These are phyloP conservation scores for Drepana arcuata DNA, from an alignment of 1,140 invertebrate species.

Conservation along the genomic window DNA sequence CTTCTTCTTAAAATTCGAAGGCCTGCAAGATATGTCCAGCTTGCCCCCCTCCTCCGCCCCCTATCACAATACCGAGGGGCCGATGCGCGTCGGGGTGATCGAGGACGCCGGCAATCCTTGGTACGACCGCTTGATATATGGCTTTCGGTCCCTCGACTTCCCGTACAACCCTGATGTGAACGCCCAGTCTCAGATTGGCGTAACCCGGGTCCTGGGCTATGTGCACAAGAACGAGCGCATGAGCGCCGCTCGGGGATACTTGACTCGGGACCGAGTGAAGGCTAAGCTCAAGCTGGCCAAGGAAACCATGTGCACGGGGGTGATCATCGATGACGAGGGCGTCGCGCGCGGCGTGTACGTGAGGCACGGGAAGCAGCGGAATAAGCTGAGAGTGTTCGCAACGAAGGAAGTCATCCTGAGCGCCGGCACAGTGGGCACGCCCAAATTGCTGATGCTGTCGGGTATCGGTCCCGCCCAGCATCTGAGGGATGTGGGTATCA, in stretches of 20 bases:
- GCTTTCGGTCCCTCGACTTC: slow-evolving; percentile 58
- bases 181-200: slow-evolving; percentile 71
- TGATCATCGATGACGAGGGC: slow-evolving; percentile 81
- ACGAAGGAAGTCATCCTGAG: slow-evolving; percentile 81
- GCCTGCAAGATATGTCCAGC: slow-evolving; percentile 18
- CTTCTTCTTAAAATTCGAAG: slow-evolving; percentile 37
- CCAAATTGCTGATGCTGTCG: slow-evolving; percentile 82
- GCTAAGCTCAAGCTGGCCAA: slow-evolving; percentile 79
- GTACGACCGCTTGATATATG: slow-evolving; percentile 64
- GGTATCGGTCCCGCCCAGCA: slow-evolving; percentile 62
- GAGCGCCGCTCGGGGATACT: slow-evolving; percentile 29
- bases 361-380: not conserved
- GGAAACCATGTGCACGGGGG: slow-evolving; percentile 77
- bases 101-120: slow-evolving; percentile 70
- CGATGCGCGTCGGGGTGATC: slow-evolving; percentile 73
- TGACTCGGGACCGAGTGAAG: slow-evolving; percentile 59
- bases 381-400: slow-evolving; percentile 48
- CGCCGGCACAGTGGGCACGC: slow-evolving; percentile 79
- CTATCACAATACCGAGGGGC: slow-evolving; percentile 74
- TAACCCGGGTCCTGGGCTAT: slow-evolving; percentile 35
- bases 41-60: slow-evolving; percentile 23
- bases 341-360: slow-evolving; percentile 76
- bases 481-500: slow-evolving; percentile 63
- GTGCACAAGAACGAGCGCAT: slow-evolving; percentile 29
- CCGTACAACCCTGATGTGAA: slow-evolving; percentile 70